Evolutionary conservation across 1,140 invertebrate species (phyloP), one percentile per base, ranked within the genome.

Genomic region (Ephestia elutella): DNA sequence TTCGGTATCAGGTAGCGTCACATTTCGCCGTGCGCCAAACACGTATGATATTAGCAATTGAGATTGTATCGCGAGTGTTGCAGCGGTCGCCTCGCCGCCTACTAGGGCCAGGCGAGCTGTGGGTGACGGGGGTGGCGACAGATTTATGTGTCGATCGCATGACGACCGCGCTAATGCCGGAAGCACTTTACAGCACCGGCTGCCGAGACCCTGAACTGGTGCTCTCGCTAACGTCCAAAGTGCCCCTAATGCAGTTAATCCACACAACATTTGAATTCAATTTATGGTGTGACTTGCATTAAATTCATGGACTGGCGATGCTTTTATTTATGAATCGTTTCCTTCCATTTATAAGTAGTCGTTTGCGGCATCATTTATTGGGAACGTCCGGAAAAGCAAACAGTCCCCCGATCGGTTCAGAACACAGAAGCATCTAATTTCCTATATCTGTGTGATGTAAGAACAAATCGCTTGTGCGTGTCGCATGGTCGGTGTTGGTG

Each of bases 61-160:
- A 56, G 63, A 68, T 63, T n/a, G 21, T 60, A 62, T 54, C 19
- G 28, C 19, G 35, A 18, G 49, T 55, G 32, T 60, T 62, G 25
- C 56, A 38, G 20, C 49, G 30, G 54, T 63, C 59, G 50, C 67
- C 59, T 56, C 62, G 50, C 44, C 18, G 58, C 54, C 38, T 48
- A 56, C 54, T 28, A 10, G 50, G 21, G 17, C 32, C 19, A n/a
- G 59, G 51, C 49, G 57, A 50, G 62, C 55, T 56, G 59, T 38
- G 58, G 60, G 35, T 18, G 54, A 57, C 54, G 59, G 30, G 49
- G 51, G 60, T 54, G 72, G 65, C 57, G 70, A 77, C 68, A 75
- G 75, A 82, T 80, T 78, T 81, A 83, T 77, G 73, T 51, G 66
- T 53, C 55, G 66, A 75, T 83, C 54, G 71, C 75, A 78, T 75